A percentile compares a stretch with the other conserved stretches of the same genome.
phyloP scores from a whole-genome alignment of 2,113 vertebrate genomes.

The Anolis sagrei region DNA sequence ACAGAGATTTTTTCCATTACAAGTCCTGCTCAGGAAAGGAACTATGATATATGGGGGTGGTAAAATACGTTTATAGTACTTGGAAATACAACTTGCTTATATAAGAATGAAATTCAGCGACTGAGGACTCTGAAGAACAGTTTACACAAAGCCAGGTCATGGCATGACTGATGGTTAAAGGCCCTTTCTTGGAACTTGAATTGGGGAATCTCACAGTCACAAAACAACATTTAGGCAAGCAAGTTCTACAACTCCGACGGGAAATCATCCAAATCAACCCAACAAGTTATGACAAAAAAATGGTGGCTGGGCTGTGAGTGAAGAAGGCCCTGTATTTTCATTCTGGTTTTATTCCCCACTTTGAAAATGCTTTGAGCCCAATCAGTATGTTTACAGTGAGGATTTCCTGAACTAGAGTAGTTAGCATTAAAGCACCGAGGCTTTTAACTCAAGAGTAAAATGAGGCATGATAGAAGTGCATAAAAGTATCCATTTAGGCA shows the following conservation, averaged over 20 bases:
- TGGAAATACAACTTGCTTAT: conserved; percentile 8
- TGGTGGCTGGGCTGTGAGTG: background rate
- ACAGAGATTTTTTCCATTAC: conserved; percentile 20
- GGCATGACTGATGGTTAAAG: conserved; percentile 2
- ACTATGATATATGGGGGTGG: background rate
- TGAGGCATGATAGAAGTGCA: too few species aligned
- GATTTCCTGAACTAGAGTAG: too few species aligned
- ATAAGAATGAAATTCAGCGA: conserved; percentile 1
- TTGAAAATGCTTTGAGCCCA: too few species aligned
- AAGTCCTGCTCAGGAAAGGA: conserved; percentile 3
- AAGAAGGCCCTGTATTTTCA: too few species aligned
- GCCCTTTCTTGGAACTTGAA: background rate
- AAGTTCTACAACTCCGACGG: conserved; percentile 10
- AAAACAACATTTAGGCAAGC: background rate
- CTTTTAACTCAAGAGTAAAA: too few species aligned
- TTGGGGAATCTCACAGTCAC: background rate
- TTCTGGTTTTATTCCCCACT: too few species aligned
- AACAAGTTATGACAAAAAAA: conserved; percentile 34
- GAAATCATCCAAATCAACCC: background rate
- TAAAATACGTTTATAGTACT: conserved; percentile 3
- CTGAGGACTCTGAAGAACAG: background rate
- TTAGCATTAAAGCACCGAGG: too few species aligned
- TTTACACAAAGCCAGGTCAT: background rate
- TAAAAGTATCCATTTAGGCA: too few species aligned
- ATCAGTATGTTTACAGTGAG: too few species aligned